phyloP scores from a whole-genome alignment of 2,113 vertebrate genomes.

The Neomonachus schauinslandi region DNA sequence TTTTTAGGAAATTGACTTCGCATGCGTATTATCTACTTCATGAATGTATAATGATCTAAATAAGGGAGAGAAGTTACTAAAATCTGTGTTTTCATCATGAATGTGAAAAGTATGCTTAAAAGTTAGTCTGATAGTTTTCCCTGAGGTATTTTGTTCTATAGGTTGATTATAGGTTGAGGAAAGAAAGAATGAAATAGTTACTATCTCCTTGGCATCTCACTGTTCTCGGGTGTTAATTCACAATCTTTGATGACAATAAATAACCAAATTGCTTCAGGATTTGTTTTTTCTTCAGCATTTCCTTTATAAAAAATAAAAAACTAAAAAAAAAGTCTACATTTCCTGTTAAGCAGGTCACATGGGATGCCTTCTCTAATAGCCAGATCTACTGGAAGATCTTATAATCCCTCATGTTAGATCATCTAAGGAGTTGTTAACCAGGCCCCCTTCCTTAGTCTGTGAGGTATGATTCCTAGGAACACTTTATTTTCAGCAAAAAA shows the following conservation, averaged over 20 bases:
- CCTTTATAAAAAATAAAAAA: neutral
- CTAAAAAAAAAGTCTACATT: neutral
- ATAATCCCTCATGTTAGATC: neutral
- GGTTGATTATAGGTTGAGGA: neutral
- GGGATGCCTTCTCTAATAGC: neutral
- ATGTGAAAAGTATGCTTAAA: neutral
- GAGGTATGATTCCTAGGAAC: neutral
- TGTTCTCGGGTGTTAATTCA: neutral
- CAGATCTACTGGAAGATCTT: neutral
- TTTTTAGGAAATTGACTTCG: constrained; percentile 17
- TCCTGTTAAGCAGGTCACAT: neutral
- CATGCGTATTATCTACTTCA: neutral
- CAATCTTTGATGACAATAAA: constrained; percentile 16
- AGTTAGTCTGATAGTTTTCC: neutral
- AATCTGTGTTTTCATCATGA: neutral
- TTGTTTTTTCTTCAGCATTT: constrained; percentile 4
- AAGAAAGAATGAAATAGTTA: neutral
- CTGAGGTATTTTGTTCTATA: constrained; percentile 13
- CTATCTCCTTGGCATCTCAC: neutral
- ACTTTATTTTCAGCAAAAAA: neutral
- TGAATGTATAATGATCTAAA: neutral
- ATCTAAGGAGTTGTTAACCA: neutral
- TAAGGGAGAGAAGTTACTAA: constrained; percentile 36
- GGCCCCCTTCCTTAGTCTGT: neutral
- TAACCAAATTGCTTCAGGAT: neutral